Evolutionary conservation across 2,113 vertebrate genomes (phyloP).

Genomic region (Mesocricetus auratus): DNA sequence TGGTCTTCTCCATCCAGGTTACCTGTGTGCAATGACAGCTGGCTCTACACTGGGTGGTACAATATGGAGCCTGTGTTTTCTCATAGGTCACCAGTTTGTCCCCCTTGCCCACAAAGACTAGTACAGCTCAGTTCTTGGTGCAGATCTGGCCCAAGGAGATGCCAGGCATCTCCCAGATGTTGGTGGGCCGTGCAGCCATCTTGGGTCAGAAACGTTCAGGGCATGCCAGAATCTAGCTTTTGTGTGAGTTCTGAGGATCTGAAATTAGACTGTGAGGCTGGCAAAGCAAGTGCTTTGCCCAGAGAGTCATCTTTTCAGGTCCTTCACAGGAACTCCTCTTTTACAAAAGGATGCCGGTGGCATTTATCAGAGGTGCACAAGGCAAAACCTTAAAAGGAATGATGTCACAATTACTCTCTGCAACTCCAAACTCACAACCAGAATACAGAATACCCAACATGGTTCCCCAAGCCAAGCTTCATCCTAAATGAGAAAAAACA

Average conservation of each 20-base stretch:
- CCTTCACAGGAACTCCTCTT: not conserved
- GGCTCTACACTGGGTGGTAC: not conserved
- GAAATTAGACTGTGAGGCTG: not conserved
- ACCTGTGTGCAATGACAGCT: constrained; percentile 83
- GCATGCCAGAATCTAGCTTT: not conserved
- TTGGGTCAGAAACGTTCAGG: not conserved
- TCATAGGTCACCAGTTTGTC: not conserved
- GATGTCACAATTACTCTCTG: not conserved
- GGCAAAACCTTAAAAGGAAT: not conserved
- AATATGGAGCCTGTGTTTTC: not conserved
- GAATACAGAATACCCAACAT: not conserved
- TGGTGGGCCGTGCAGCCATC: not conserved
- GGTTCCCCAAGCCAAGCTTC: not conserved
- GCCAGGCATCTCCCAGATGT: not conserved
- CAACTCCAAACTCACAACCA: not conserved
- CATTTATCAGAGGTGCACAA: not conserved
- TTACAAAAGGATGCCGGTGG: not conserved
- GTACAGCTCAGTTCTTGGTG: not conserved
- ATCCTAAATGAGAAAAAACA: not conserved
- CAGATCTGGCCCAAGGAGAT: not conserved
- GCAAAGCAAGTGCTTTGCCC: not conserved
- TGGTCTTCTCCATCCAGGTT: constrained; percentile 89
- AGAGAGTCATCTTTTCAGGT: not conserved
- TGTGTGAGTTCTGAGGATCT: not conserved
- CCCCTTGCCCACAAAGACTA: not conserved